These are phyloP conservation scores for Spea multiplicata DNA, from an alignment of 2,113 vertebrate genomes.

Conservation along the genomic window DNA sequence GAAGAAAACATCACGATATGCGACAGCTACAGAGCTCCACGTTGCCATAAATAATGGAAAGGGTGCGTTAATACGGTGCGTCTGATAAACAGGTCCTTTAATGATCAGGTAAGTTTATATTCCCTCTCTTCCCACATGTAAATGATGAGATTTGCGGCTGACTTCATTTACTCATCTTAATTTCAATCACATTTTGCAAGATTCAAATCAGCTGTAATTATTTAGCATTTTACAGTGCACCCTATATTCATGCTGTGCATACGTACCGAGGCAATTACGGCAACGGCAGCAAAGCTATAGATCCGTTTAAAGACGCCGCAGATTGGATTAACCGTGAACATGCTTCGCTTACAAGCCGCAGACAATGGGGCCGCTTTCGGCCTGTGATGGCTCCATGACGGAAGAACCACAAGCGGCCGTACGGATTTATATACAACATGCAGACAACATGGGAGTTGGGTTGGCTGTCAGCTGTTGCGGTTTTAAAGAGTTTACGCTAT, in stretches of 20 bases:
- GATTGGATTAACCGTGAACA: conserved; percentile 34
- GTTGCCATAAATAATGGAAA: conserved; percentile 18
- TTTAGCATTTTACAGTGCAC: conserved; percentile 46
- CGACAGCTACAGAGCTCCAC: not conserved
- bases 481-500: too few species aligned
- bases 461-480: too few species aligned
- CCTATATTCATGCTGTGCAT: conserved; percentile 46
- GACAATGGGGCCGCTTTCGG: not conserved
- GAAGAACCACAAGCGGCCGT: too few species aligned
- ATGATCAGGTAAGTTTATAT: conserved; percentile 44
- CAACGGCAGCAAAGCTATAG: conserved; percentile 28
- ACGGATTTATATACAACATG: too few species aligned
- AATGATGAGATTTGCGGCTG: conserved; percentile 40
- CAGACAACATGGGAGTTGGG: too few species aligned
- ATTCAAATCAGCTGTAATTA: conserved; percentile 48
- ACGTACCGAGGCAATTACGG: conserved; percentile 39
- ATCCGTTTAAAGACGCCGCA: conserved; percentile 25
- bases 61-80: conserved; percentile 12
- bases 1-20: too few species aligned
- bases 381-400: too few species aligned
- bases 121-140: conserved; percentile 42
- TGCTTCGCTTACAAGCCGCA: conserved; percentile 6
- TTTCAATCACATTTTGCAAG: conserved; percentile 49
- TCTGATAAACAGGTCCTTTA: conserved; percentile 44
- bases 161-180: conserved; percentile 48